Evolutionary conservation across 2,888 invertebrate genomes (phyloP), one percentile per base, ranked within the genome.

Genomic region (Melinaea menophilus): DNA sequence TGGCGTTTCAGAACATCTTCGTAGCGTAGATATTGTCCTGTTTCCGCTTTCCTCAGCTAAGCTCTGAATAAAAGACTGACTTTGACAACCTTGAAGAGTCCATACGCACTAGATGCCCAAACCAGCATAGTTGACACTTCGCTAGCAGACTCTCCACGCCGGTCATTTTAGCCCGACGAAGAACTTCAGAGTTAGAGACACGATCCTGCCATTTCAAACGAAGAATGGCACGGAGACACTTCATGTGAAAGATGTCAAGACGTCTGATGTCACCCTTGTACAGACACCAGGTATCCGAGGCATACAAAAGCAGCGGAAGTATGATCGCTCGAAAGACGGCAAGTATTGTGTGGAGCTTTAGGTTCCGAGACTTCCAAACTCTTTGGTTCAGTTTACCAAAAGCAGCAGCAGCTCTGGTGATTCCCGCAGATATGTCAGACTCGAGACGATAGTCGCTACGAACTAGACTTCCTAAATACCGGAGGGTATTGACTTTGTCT

Each of bases 231-330:
- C 65, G 35, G 2, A 65, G 62, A 56, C 63, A 67, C 11, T 47
- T 37, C 33, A 67, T 5, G 47, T 64, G 63, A 13, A 64, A 67
- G 31, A 33, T 55, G 35, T n/a, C 64, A 1, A 63, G 56, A 0
- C 31, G 37, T 35, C 35, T 35, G 35, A 35, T 35, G 5, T 61
- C 63, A 48, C 9, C 45, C 57, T 65, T 69, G 22, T 67, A 70
- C 0, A 59, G 51, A 48, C 70, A 70, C 69, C 65, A 69, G 1
- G 69, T 59, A 41, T 70, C 68, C 1, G 68, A 35, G 5, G 63
- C 66, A 45, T 69, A 68, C 2, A 68, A 35, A 34, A 69, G 58
- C 3, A 56, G 41, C 1, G 67, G 67, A n/a, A 64, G 9, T 1
- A 69, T 48, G 4, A 66, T 59, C 2, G 64, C 59, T 55, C 11